Percentiles rank a stretch among this genome's conserved stretches.
These are phyloP conservation scores for Micoletzkya japonica DNA, from an alignment of 2,888 invertebrate species.

Conservation along the genomic window DNA sequence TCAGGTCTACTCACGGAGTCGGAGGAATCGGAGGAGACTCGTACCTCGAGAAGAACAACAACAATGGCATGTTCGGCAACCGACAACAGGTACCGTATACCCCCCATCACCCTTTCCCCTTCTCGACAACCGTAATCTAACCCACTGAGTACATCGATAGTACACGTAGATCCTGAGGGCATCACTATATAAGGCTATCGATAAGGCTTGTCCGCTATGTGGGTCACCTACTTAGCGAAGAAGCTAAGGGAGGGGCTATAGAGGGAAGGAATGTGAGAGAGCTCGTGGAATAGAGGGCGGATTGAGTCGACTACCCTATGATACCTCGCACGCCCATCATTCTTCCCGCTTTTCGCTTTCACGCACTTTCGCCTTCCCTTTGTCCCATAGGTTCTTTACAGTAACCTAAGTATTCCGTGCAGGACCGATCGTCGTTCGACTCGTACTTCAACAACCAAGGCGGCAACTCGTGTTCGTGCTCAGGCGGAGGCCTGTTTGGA, in stretches of 20 bases:
- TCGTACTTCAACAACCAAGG: slow-evolving; percentile 24
- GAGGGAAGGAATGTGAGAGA: background rate
- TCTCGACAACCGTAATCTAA: too few relatives aligned
- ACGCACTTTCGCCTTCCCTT: background rate
- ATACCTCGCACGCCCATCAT: background rate
- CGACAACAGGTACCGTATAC: slow-evolving; percentile 43
- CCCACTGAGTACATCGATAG: too few relatives aligned
- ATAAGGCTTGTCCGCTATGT: too few relatives aligned
- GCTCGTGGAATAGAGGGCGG: too few relatives aligned
- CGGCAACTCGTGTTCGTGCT: slow-evolving; percentile 23
- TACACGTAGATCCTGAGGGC: too few relatives aligned
- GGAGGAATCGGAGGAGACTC: slow-evolving; percentile 55
- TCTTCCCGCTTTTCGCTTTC: background rate
- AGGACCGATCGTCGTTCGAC: slow-evolving; percentile 25
- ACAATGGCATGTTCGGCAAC: slow-evolving; percentile 46
- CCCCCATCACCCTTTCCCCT: background rate
- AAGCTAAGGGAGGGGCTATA: background rate
- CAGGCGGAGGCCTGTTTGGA: slow-evolving; percentile 26
- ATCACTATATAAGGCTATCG: too few relatives aligned
- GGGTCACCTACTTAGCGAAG: background rate
- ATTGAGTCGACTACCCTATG: too few relatives aligned
- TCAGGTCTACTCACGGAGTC: slow-evolving; percentile 54
- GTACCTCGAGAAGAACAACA: slow-evolving; percentile 37
- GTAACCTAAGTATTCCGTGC: background rate
- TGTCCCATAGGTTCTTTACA: background rate